Base-by-base conservation (phyloP, 2,797 vertebrate species). In the Bucorvus abyssinicus region DNA sequence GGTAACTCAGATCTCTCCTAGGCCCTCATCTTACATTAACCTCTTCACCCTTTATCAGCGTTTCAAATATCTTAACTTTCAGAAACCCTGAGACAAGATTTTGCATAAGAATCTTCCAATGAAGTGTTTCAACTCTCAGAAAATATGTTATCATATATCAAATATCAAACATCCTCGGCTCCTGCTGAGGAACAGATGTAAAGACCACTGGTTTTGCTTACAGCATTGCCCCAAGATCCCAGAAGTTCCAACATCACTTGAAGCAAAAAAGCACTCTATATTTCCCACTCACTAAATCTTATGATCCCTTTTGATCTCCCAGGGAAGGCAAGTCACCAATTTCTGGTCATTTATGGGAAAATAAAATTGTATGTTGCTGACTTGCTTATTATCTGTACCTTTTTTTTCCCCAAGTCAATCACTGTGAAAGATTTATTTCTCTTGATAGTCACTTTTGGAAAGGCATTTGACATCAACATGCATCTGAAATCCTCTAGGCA, bases 261-360 rank as follows among this genome's bases (percentile, higher is more conserved):
- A 82, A 86, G 63, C 5, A 84, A 63, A 77, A 92, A 76, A 64
- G 1, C 18, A 79, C 27, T 32, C 77, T 64, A 0, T 30, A 55
- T 68, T 97, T 92, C 26, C 22, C 45, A 73, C 67, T 94, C 24
- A 24, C 16, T 89, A 75, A 80, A 57, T 78, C 12, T 70, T 87
- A 74, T 63, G 87, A 87, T 87, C 29, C 36, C 18, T 64, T 90
- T 60, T 61, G 61, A 85, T 93, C 69, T 87, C 60, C 34, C 15
- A 60, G 49, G 47, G 68, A 85, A 57, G 27, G 30, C 24, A 84
- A 89, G 56, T 64, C 60, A 77, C 67, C 61, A 79, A 75, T 75
- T 95, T 91, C 91, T 92, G 26, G 59, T 18, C 7, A 75, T 80
- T 96, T 92, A 79, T 71, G 68, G 84, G 80, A 90, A 94, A 95